Base-by-base conservation (phyloP, 2,797 vertebrate species). In the Vultur gryphus region DNA sequence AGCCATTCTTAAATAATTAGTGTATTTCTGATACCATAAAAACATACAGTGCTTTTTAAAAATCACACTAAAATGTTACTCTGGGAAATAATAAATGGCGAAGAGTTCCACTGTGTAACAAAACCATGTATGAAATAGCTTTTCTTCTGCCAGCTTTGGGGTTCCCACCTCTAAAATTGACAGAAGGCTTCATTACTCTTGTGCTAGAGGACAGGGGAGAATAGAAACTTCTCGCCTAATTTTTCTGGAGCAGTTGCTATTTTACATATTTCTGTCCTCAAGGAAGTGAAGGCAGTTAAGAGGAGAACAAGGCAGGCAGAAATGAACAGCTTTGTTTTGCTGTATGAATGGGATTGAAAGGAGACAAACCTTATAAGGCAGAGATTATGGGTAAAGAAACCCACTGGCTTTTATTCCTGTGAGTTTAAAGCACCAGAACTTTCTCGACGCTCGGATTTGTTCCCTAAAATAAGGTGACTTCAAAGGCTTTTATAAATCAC, bases 221-320 rank as follows among this genome's bases (percentile, higher is more conserved):
- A 82, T 52, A 93, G 76, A 90, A 96, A 95, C 49, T 84, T 95
- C 79, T 95, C 54, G 91, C 70, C 18, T 69, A 52, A 58, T 76
- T 95, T 91, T 94, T 94, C 65, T 86, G 79, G 89, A 90, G 69
- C 73, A 57, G 23, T 91, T 75, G 21, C 35, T 87, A 12, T 80
- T 93, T 94, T 94, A 72, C 39, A 44, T 69, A 81, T 85, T 88
- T 78, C 29, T 91, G 1, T 90, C 85, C 58, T 90, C 43, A 66
- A 90, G 70, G 87, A 95, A 84, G 51, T 6, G 9, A 86, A 90
- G 43, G 54, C 59, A 84, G 58, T 87, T 83, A 72, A 69, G 76
- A 61, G 26, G 46, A 90, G 39, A 79, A 61, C 16, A 81, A 81
- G 54, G 66, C 35, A 72, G 25, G 61, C 65, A 81, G 61, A 92